Base-by-base conservation (phyloP, 2,113 vertebrate species). In the Prionailurus viverrinus region DNA sequence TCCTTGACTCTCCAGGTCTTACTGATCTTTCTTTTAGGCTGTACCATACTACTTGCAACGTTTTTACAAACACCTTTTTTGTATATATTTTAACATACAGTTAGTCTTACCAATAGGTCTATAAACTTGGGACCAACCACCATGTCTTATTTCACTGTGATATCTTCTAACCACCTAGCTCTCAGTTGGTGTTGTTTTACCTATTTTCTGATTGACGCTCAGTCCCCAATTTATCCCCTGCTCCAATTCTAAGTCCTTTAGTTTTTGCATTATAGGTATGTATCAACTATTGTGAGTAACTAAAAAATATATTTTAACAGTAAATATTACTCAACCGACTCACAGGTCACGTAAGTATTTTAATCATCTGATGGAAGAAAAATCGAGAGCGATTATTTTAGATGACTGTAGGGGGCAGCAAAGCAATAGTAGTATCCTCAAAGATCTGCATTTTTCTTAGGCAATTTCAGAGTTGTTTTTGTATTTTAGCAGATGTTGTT, bases 341-440 rank as follows among this genome's bases (percentile, higher is more conserved):
- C 82, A 76, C 45, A 61, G 4, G 48, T 93, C 78, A 94, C 83
- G 18, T 15, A 96, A 96, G 5, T 86, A 76, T 36, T 87, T 36
- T 91, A 92, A 87, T 79, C 12, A 66, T 87, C 23, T 86, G 39
- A 88, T 11, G 13, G 13, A 3, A 88, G 33, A 87, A 90, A 97
- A 63, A 73, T n/a, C 71, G 45, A 94, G 18, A 90, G 29, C 33
- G 61, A 89, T 87, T 97, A 94, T 68, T 73, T 83, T n/a, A 92
- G 48, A 89, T 19, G 85, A 97, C 98, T 94, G 97, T 95, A 98
- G 98, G 97, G 98, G 98, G 98, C 97, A 98, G 98, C 98, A 98
- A 96, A 97, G 96, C 81, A 96, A 91, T 91, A 97, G 71, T 1
- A 95, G 86, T 84, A 79, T 89, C 25, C 27, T 86, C 29, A 68